These are phyloP conservation scores for Parelbella ahira DNA, from an alignment of 2,888 invertebrate genomes.

Conservation along the genomic window DNA sequence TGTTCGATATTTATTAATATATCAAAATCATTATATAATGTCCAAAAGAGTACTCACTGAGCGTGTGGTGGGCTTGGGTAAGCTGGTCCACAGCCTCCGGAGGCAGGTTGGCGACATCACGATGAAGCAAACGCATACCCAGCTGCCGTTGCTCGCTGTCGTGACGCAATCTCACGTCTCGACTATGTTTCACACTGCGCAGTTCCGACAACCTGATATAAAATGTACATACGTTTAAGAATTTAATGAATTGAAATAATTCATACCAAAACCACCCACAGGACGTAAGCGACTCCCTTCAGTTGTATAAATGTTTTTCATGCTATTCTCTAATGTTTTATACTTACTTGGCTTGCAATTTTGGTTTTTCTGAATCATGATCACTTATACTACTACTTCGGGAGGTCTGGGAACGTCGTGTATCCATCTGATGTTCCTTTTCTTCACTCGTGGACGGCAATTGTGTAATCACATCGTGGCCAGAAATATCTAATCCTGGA, in stretches of 20 bases:
- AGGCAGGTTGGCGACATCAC: slow-evolving; percentile 86
- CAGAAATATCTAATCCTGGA: slow-evolving; percentile 48
- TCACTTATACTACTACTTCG: slow-evolving; percentile 69
- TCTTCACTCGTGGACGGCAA: slow-evolving; percentile 51
- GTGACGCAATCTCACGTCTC: slow-evolving; percentile 87
- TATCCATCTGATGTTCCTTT: slow-evolving; percentile 54
- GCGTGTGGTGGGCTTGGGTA: slow-evolving; percentile 86
- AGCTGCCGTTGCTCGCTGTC: slow-evolving; percentile 88
- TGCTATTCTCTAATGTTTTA: too few relatives aligned
- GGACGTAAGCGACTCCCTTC: too few relatives aligned
- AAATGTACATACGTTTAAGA: too few relatives aligned
- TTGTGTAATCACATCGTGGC: slow-evolving; percentile 51
- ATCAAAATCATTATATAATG: too few relatives aligned
- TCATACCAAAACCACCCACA: too few relatives aligned
- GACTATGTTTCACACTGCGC: slow-evolving; percentile 86
- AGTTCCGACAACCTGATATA: slow-evolving; percentile 88
- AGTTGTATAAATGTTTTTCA: too few relatives aligned
- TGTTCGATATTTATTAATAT: too few relatives aligned
- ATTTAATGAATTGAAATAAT: too few relatives aligned
- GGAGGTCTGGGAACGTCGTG: slow-evolving; percentile 58
- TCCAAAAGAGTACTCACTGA: slow-evolving; percentile 81
- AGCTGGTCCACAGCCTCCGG: slow-evolving; percentile 86
- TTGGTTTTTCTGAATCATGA: slow-evolving; percentile 62
- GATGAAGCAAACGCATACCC: slow-evolving; percentile 87
- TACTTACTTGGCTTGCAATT: slow-evolving; percentile 72